Conservation (phyloP, 2,888 invertebrate species). For the Pristionchus japonicus region DNA sequence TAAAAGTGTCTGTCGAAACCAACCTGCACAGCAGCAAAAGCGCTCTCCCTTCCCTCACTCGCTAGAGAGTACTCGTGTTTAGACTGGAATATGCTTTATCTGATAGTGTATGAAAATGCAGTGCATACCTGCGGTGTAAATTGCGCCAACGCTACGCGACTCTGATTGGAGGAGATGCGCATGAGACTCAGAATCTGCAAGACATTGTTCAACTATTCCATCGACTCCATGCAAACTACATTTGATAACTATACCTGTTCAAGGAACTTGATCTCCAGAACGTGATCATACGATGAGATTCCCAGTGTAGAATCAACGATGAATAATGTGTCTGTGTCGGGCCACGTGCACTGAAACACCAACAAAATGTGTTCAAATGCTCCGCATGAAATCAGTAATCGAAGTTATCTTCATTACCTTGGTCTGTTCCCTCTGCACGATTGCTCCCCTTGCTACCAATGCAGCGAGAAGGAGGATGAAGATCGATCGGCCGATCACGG, state of each 20-base stretch:
- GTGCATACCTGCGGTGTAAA: constrained; percentile 64
- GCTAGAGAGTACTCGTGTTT: constrained; percentile 58
- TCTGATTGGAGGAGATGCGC: constrained; percentile 47
- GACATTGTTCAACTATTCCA: not conserved
- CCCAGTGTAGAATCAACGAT: constrained; percentile 66
- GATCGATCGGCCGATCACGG: not conserved
- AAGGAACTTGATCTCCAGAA: constrained; percentile 56
- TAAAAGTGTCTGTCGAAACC: too few species aligned
- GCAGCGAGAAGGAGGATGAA: not conserved
- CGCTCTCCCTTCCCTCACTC: not conserved
- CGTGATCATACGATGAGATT: constrained; percentile 62
- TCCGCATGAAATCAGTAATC: not conserved
- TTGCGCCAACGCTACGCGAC: constrained; percentile 64
- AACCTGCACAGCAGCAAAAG: constrained; percentile 16
- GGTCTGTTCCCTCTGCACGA: not conserved
- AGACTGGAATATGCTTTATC: not conserved
- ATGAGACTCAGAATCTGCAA: constrained; percentile 50
- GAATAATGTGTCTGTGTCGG: constrained; percentile 65
- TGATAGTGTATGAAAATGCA: not conserved
- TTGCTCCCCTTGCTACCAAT: not conserved
- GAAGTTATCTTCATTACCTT: not conserved
- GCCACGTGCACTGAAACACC: constrained; percentile 58
- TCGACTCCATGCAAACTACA: not conserved
- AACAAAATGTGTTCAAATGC: not conserved
- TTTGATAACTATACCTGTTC: constrained; percentile 54